A percentile compares a stretch with the other conserved stretches of the same genome.
Evolutionary conservation across 2,888 invertebrate genomes (phyloP).

Genomic region (Drymonia ruficornis): DNA sequence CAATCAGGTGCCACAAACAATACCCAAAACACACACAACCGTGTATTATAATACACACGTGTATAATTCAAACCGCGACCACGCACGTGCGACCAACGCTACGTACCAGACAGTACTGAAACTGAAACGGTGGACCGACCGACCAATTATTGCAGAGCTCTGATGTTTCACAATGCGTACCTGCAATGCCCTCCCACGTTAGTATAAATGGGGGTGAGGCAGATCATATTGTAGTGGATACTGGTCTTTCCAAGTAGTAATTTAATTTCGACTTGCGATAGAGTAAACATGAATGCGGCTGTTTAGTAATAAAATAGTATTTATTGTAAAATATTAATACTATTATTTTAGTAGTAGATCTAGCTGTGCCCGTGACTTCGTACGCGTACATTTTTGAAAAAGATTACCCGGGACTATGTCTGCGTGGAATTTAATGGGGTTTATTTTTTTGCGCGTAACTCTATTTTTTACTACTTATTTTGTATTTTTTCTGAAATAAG

Average conservation of each 20-base stretch:
- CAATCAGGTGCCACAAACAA: neutral
- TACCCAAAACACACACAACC: neutral
- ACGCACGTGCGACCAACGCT: conserved; percentile 27
- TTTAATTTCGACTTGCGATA: conserved; percentile 38
- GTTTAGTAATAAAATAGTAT: neutral
- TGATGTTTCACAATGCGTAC: conserved; percentile 22
- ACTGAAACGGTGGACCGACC: conserved; percentile 22
- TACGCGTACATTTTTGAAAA: no score
- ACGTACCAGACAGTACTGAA: conserved; percentile 22
- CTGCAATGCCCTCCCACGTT: conserved; percentile 33
- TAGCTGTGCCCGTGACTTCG: no score
- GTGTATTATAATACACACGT: neutral
- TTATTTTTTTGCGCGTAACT: no score
- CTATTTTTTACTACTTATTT: no score
- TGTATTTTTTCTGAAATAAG: no score
- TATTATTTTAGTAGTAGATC: no score
- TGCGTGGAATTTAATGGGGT: no score
- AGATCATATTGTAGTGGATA: conserved; percentile 26
- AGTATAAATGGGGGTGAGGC: conserved; percentile 12
- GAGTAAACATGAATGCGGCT: conserved; percentile 4
- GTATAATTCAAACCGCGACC: neutral
- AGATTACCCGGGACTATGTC: no score
- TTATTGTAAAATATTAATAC: no score
- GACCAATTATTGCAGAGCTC: conserved; percentile 24
- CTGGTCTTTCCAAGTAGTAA: conserved; percentile 29